A percentile compares a stretch with the other conserved stretches of the same genome.
Conservation (phyloP, 2,888 invertebrate genomes). For the Drosophila mimetica region DNA sequence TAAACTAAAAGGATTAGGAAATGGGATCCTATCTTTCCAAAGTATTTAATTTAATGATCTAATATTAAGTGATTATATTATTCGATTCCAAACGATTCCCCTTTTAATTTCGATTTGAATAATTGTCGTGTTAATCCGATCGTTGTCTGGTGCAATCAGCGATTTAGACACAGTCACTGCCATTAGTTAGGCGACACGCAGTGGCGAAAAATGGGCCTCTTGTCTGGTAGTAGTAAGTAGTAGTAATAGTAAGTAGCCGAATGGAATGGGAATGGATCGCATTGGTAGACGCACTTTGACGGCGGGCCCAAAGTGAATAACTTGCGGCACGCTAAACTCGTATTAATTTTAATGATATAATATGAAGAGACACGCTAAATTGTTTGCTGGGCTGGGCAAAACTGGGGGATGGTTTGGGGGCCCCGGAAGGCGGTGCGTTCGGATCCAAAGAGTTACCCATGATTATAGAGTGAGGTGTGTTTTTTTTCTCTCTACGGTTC, state of each 20-base stretch:
- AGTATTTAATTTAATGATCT: too few species aligned
- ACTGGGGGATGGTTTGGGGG: not conserved
- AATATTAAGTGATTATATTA: not conserved
- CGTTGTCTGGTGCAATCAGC: slow-evolving; percentile 26
- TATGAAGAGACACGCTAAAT: slow-evolving; percentile 76
- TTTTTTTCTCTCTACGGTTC: not conserved
- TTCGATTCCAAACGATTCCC: not conserved
- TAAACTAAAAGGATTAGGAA: too few species aligned
- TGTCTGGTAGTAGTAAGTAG: not conserved
- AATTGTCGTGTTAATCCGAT: slow-evolving; percentile 13
- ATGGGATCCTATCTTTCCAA: too few species aligned
- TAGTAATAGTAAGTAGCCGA: not conserved
- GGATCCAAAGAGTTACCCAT: slow-evolving; percentile 16
- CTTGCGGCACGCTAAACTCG: slow-evolving; percentile 71
- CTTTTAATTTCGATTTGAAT: not conserved
- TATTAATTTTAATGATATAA: slow-evolving; percentile 81
- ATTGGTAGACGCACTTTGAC: slow-evolving; percentile 39
- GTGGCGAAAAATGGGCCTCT: slow-evolving; percentile 3
- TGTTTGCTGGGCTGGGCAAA: slow-evolving; percentile 59
- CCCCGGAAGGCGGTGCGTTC: slow-evolving; percentile 13
- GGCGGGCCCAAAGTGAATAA: slow-evolving; percentile 48
- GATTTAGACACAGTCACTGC: slow-evolving; percentile 42
- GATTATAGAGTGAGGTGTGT: slow-evolving; percentile 26
- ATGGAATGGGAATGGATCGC: slow-evolving; percentile 12
- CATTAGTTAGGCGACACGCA: slow-evolving; percentile 61